These are phyloP conservation scores for Papilio helenus DNA, from an alignment of 1,140 invertebrate genomes.

Conservation along the genomic window DNA sequence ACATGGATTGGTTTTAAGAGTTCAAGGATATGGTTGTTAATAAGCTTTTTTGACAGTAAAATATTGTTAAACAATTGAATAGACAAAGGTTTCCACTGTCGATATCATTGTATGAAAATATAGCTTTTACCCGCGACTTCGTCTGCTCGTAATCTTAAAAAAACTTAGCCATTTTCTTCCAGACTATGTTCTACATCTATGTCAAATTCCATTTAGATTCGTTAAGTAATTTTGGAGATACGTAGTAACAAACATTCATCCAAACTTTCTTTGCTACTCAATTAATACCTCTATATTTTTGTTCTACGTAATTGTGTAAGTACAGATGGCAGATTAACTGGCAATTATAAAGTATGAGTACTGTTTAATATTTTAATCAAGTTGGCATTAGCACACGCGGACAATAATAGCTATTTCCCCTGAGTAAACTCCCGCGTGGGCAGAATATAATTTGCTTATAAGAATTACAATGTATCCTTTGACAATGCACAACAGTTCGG, in stretches of 20 bases:
- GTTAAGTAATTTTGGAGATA: too few relatives aligned
- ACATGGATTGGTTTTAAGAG: conserved; percentile 34
- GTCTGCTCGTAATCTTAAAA: too few relatives aligned
- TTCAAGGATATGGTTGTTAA: conserved; percentile 45
- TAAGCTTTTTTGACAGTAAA: conserved; percentile 12
- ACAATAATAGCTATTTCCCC: conserved; percentile 45
- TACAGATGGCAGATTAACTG: conserved; percentile 25
- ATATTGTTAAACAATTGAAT: background rate
- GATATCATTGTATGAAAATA: too few relatives aligned
- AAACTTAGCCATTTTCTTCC: too few relatives aligned
- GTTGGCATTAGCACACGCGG: conserved; percentile 48
- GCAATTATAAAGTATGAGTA: conserved; percentile 19
- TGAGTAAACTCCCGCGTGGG: conserved; percentile 43
- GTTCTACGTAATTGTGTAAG: background rate
- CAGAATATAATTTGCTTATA: conserved; percentile 42
- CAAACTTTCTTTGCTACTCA: background rate
- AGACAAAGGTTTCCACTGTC: too few relatives aligned
- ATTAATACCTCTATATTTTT: background rate
- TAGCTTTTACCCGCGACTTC: too few relatives aligned
- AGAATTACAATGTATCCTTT: conserved; percentile 35
- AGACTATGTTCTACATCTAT: too few relatives aligned
- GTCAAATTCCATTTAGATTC: too few relatives aligned
- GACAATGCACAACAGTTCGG: conserved; percentile 28
- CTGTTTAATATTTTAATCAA: conserved; percentile 54
- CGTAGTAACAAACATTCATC: too few relatives aligned